These are phyloP conservation scores for Sterrhoptilus dennistouni DNA, from an alignment of 2,113 vertebrate genomes.

Conservation along the genomic window DNA sequence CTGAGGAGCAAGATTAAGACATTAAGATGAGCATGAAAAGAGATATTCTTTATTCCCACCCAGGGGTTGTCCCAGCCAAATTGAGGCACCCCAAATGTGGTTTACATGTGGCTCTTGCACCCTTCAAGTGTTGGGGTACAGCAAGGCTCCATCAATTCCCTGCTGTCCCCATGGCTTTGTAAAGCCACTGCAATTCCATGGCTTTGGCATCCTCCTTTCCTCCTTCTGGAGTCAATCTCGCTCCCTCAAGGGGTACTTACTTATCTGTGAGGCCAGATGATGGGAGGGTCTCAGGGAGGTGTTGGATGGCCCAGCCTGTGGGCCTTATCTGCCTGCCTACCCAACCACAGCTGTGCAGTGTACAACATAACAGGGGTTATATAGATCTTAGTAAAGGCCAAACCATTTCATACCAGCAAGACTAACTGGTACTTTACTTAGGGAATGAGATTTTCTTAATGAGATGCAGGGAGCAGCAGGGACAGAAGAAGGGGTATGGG, in stretches of 20 bases:
- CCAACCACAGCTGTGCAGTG: too few relatives aligned
- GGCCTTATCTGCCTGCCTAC: background rate
- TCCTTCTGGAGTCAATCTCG: rapidly evolving
- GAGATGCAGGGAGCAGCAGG: background rate
- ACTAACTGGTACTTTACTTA: background rate
- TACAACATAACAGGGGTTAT: rapidly evolving
- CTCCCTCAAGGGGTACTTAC: too few relatives aligned
- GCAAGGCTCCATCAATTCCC: background rate
- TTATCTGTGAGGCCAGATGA: background rate
- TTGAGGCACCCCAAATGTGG: rapidly evolving
- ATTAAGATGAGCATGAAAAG: background rate
- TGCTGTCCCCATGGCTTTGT: background rate
- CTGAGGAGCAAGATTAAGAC: background rate
- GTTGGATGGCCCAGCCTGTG: background rate
- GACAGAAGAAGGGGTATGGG: background rate
- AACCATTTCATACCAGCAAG: background rate
- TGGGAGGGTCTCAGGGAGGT: background rate
- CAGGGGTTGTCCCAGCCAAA: background rate
- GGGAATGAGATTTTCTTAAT: background rate
- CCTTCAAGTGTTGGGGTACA: background rate
- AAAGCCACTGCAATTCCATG: background rate
- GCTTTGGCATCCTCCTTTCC: too few relatives aligned
- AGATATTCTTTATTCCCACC: background rate
- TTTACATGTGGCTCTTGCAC: background rate
- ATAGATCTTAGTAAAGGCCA: background rate